phyloP scores from a whole-genome alignment of 2,888 invertebrate genomes.

The Digitonthophagus gazella region DNA sequence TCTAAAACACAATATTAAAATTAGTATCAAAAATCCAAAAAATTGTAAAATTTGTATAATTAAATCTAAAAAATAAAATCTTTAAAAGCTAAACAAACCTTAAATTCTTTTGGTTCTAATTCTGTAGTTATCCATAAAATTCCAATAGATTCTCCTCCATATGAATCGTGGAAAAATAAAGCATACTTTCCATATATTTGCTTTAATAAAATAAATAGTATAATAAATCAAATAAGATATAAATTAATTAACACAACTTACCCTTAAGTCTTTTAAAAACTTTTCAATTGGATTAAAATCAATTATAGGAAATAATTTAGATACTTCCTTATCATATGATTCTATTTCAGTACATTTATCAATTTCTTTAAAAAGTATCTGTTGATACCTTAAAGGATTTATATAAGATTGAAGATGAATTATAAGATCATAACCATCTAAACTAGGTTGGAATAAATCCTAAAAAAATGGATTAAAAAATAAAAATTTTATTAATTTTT shows the following conservation, averaged over 20 bases:
- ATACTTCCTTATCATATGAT: constrained; percentile 5
- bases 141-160: constrained; percentile 82
- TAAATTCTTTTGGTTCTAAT: constrained; percentile 64
- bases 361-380: constrained; percentile 26
- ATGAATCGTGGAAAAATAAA: constrained; percentile 84
- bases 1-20: constrained; percentile 49
- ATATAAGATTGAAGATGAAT: constrained; percentile 61
- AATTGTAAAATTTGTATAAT: not conserved
- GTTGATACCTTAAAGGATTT: constrained; percentile 53
- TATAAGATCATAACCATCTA: constrained; percentile 71
- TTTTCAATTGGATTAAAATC: constrained; percentile 72
- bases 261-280: constrained; percentile 74
- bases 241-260: constrained; percentile 51
- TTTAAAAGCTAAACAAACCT: constrained; percentile 56
- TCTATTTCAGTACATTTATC: constrained; percentile 17
- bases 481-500: not conserved
- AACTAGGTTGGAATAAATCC: constrained; percentile 59
- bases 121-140: constrained; percentile 79
- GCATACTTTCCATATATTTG: constrained; percentile 73
- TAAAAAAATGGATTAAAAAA: constrained; percentile 40
- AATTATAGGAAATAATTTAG: constrained; percentile 62
- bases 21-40: not conserved
- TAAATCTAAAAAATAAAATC: too few species aligned
- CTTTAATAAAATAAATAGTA: constrained; percentile 55
- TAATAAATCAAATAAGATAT: constrained; percentile 14